Conservation (phyloP, 2,113 vertebrate genomes). For the Saiga tatarica region DNA sequence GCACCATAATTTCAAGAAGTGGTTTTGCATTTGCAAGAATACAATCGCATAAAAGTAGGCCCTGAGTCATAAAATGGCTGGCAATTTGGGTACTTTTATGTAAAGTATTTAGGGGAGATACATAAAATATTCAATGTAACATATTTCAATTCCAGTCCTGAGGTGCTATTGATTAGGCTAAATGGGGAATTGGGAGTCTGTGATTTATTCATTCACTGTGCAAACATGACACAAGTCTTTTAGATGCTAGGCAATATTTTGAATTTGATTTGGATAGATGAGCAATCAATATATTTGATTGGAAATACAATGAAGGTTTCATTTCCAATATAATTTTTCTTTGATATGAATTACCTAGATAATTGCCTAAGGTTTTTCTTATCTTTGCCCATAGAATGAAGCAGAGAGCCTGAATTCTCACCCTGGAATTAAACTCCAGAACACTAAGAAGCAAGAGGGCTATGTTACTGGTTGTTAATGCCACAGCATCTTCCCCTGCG, state of each 20-base stretch:
- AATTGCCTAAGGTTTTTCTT: not conserved
- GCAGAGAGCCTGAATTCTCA: not conserved
- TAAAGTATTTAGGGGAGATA: not conserved
- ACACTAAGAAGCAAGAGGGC: not conserved
- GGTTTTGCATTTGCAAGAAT: not conserved
- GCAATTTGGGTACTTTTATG: not conserved
- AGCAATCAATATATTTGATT: not conserved
- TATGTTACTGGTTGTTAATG: not conserved
- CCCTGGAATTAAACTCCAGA: not conserved
- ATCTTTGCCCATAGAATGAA: not conserved
- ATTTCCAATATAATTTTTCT: not conserved
- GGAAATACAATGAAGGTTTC: not conserved
- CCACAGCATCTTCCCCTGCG: not conserved
- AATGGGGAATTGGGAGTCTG: not conserved
- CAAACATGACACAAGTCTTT: not conserved
- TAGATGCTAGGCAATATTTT: not conserved
- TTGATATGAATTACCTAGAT: not conserved
- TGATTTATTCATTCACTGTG: not conserved
- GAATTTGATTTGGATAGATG: not conserved
- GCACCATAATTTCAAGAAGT: not conserved
- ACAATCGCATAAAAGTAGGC: not conserved
- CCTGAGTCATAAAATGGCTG: not conserved
- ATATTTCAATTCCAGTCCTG: not conserved
- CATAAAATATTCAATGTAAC: not conserved
- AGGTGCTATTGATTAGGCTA: not conserved